Base-by-base conservation (phyloP, 2,797 vertebrate species). In the Alauda arvensis region DNA sequence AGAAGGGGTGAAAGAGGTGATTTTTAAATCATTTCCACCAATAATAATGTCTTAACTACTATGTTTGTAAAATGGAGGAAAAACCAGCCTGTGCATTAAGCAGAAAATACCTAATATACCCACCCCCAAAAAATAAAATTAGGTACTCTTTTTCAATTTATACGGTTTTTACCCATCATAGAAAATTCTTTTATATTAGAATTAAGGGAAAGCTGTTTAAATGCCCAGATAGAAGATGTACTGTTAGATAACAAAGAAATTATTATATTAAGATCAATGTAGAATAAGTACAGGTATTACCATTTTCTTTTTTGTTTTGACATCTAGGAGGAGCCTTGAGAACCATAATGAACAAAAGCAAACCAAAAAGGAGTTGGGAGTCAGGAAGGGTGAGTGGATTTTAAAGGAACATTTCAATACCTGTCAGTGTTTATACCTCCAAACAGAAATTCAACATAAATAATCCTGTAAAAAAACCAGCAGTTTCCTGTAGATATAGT, bases 51-150 rank as follows among this genome's bases (percentile, higher is more conserved):
- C 37, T 60, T 40, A 45, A 68, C 29, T 43, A 4, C 20, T 8
- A n/a, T n/a, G 18, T 75, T 76, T 68, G 25, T 45, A 57, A 91
- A 75, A 51, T 62, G 26, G 26, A 77, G 29, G 63, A 75, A 66
- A 9, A 39, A 29, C 3, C 10, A 53, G 16, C 4, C 5, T 20
- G 24, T 14, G 3, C 16, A 53, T 42, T 40, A 65, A 42, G 15
- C 5, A 52, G 18, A 81, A 90, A 78, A 59, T 40, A 48, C 1
- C 4, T 60, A 60, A 77, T 63, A 62, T 49, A 23, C 1, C 3
- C 5, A 2, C 5, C 2, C 1, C 3, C 8, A 1, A 29, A 33
- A 51, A 34, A 34, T 33, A 63, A 53, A 52, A 16, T 2, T 14
- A 33, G 5, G 9, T 34, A n/a, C 23, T 2, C 0, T 31, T 66